A percentile compares a stretch with the other conserved stretches of the same genome.
These are phyloP conservation scores for Aurelia sp. DNA, from an alignment of 30 jellyfish, hydroid and myxozoan species.

Conservation along the genomic window DNA sequence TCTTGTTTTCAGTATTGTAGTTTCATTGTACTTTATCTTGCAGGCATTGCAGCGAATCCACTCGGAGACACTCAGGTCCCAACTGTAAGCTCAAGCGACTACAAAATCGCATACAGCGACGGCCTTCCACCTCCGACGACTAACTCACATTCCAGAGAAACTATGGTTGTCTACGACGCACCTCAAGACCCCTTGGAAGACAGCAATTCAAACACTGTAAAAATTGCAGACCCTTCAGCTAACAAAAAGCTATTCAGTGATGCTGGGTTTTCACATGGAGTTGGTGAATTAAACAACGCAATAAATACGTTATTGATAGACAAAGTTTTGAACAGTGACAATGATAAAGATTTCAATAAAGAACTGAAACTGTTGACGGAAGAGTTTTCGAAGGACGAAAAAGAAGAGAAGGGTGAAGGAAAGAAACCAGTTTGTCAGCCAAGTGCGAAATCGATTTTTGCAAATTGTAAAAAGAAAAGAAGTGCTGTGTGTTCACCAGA, in stretches of 20 bases:
- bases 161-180: conserved; percentile 36
- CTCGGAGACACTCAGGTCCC: conserved; percentile 69
- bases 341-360: conserved; percentile 57
- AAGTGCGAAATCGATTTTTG: conserved; percentile 64
- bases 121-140: conserved; percentile 42
- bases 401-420: conserved; percentile 23
- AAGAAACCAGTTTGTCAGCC: conserved; percentile 69
- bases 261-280: conserved; percentile 70
- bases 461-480: conserved; percentile 69
- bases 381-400: conserved; percentile 44
- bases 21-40: background rate
- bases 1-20: background rate
- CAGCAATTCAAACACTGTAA: conserved; percentile 59
- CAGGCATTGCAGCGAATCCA: conserved; percentile 19
- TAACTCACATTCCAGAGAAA: background rate
- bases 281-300: conserved; percentile 57
- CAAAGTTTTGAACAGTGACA: conserved; percentile 63
- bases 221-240: conserved; percentile 67
- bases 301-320: conserved; percentile 46
- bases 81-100: conserved; percentile 45
- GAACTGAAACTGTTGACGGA: conserved; percentile 54
- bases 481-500: conserved; percentile 69
- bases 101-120: conserved; percentile 69
- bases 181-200: conserved; percentile 70
- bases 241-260: conserved; percentile 54